Evolutionary conservation across 2,113 vertebrate genomes (phyloP).

Genomic region (Cranoglanis bouderius): DNA sequence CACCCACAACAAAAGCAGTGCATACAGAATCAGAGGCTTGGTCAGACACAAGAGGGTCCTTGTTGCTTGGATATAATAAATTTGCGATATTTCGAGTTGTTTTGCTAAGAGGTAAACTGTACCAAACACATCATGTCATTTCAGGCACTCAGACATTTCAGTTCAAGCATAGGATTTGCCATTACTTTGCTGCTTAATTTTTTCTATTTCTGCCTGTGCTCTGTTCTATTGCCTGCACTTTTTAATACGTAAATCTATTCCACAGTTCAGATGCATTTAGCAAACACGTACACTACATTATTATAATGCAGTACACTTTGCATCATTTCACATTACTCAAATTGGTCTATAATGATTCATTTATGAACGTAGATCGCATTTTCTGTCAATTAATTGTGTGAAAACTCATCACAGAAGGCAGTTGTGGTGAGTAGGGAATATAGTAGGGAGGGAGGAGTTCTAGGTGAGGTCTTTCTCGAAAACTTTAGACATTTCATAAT

Average conservation of each 20-base stretch:
- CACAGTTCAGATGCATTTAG: background rate
- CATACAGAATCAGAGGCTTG: background rate
- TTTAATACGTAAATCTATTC: background rate
- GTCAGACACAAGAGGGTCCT: slow-evolving; percentile 37
- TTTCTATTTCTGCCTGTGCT: background rate
- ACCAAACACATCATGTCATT: background rate
- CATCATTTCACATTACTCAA: background rate
- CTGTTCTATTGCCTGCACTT: background rate
- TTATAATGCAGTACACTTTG: background rate
- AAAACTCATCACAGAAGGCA: background rate
- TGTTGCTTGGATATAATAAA: slow-evolving; percentile 7
- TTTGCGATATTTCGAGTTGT: slow-evolving; percentile 5
- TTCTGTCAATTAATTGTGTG: background rate
- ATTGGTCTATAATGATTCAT: slow-evolving; percentile 3
- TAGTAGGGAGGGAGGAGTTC: background rate
- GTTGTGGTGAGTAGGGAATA: background rate
- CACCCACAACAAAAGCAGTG: slow-evolving; percentile 21
- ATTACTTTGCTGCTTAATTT: background rate
- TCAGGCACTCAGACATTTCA: slow-evolving; percentile 22
- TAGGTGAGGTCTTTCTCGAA: background rate
- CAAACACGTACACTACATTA: background rate
- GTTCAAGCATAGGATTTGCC: slow-evolving; percentile 2
- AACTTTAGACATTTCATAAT: background rate
- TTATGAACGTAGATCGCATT: background rate
- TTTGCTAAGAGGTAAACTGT: slow-evolving; percentile 16